A percentile compares a stretch with the other conserved stretches of the same genome.
These are phyloP conservation scores for Antheraea mylitta DNA, from an alignment of 1,140 invertebrate genomes.

Conservation along the genomic window DNA sequence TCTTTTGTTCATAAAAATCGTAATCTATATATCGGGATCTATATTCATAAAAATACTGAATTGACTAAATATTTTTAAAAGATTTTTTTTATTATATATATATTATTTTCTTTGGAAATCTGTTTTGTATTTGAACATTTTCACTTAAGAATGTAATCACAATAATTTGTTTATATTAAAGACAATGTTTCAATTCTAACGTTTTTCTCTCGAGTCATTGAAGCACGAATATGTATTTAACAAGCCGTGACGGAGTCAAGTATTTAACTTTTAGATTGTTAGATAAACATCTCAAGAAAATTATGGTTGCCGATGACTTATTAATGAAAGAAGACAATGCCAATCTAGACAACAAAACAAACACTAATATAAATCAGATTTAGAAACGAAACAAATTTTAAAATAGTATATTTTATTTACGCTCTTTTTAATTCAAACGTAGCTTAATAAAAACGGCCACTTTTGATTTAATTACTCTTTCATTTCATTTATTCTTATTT, in stretches of 20 bases:
- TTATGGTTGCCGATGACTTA: background rate
- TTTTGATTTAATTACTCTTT: too few species aligned
- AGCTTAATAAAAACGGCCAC: too few species aligned
- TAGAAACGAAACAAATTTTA: background rate
- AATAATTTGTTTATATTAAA: slow-evolving; percentile 20
- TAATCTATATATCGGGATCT: too few species aligned
- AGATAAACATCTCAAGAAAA: background rate
- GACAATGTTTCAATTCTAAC: slow-evolving; percentile 59
- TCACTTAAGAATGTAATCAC: background rate
- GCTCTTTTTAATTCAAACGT: too few species aligned
- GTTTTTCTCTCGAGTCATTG: slow-evolving; percentile 48
- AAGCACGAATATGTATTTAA: slow-evolving; percentile 39
- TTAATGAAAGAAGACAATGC: too few species aligned
- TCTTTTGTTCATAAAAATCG: too few species aligned
- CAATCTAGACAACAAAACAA: background rate
- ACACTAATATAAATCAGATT: background rate
- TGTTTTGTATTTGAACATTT: background rate
- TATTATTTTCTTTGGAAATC: too few species aligned
- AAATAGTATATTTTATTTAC: too few species aligned
- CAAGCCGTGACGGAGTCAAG: slow-evolving; percentile 37
- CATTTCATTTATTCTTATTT: too few species aligned
- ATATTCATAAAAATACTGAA: too few species aligned
- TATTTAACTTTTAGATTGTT: slow-evolving; percentile 4
- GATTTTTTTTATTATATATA: too few species aligned
- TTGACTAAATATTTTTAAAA: too few species aligned